Percentiles rank a stretch among this genome's conserved stretches.
Conservation (phyloP, 2,113 vertebrate species). For the Heteronetta atricapilla region DNA sequence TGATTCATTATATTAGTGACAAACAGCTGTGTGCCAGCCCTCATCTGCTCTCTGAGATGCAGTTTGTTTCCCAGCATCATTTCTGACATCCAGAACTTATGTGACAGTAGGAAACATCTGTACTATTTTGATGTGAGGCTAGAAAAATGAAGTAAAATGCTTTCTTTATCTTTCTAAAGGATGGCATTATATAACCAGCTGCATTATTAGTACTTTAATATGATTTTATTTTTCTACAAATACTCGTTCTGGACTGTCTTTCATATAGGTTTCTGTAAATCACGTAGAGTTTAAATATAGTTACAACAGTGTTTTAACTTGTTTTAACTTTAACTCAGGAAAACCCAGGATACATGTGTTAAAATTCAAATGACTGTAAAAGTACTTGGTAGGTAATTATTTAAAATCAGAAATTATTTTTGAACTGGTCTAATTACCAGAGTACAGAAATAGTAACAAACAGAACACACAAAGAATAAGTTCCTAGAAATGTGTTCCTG, state of each 20-base stretch:
- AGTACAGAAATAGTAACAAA: background rate
- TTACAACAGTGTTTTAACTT: background rate
- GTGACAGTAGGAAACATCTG: background rate
- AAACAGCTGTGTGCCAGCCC: background rate
- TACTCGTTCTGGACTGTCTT: background rate
- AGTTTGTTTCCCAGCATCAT: background rate
- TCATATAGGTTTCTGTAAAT: background rate
- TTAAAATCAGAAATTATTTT: background rate
- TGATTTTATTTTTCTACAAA: background rate
- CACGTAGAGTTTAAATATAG: background rate
- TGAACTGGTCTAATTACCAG: background rate
- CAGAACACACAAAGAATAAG: background rate
- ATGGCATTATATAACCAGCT: background rate
- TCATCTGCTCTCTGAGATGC: background rate
- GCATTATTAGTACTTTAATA: background rate
- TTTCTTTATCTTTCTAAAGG: background rate
- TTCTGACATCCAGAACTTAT: background rate
- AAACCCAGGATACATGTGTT: background rate
- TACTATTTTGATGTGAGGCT: background rate
- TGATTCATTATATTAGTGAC: background rate
- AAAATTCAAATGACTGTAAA: background rate
- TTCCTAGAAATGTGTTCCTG: background rate
- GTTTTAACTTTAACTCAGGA: background rate
- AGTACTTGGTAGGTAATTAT: background rate
- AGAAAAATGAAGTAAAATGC: background rate